These are phyloP conservation scores for Drosophila auraria DNA, from an alignment of 1,140 invertebrate genomes.

Conservation along the genomic window DNA sequence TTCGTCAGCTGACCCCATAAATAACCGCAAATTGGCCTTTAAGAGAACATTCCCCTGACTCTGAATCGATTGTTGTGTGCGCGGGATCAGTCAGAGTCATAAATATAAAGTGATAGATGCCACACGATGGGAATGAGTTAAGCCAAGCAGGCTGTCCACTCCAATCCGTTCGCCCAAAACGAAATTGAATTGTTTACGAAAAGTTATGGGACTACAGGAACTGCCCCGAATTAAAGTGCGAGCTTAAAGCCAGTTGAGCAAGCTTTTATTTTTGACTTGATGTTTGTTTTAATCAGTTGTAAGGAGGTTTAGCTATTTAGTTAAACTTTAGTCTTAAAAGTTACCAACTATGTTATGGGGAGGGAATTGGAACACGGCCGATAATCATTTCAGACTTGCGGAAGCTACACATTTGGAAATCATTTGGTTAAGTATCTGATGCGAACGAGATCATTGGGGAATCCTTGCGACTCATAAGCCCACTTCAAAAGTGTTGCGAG, in stretches of 20 bases:
- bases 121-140: constrained; percentile 18
- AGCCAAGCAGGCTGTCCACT: not conserved
- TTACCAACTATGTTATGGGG: too few relatives aligned
- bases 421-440: constrained; percentile 29
- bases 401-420: not conserved
- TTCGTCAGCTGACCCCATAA: constrained; percentile 79
- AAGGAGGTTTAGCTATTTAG: too few relatives aligned
- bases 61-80: constrained; percentile 44
- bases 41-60: constrained; percentile 62
- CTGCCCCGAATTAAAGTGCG: not conserved
- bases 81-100: constrained; percentile 61
- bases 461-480: constrained; percentile 28
- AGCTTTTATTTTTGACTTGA: not conserved
- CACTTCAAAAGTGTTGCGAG: constrained; percentile 18
- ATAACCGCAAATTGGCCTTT: constrained; percentile 82
- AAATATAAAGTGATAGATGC: constrained; percentile 80
- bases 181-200: constrained; percentile 42
- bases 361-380: too few relatives aligned
- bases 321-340: too few relatives aligned
- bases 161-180: constrained; percentile 15
- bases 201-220: not conserved
- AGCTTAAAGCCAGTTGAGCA: not conserved
- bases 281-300: too few relatives aligned
- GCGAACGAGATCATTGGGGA: not conserved
- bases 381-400: too few relatives aligned